These are phyloP conservation scores for Trachelus stipa DNA, from an alignment of 2,888 invertebrate genomes.

Conservation along the genomic window DNA sequence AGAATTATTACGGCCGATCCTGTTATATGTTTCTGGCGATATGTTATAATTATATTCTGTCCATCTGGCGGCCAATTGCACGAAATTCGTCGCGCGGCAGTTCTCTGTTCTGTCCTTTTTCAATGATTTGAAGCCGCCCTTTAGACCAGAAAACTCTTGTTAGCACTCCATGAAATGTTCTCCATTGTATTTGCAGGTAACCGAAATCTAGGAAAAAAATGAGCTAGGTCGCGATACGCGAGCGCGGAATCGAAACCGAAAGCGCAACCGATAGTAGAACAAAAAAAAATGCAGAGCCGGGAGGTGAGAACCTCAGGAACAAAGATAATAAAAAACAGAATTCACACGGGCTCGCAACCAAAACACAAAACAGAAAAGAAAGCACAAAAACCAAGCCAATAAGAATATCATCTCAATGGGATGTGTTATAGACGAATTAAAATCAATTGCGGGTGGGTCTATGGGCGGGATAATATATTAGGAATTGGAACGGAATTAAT, in stretches of 20 bases:
- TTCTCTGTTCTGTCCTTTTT: not conserved
- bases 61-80: not conserved
- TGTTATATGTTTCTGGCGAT: not conserved
- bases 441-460: not conserved
- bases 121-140: not conserved
- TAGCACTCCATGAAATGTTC: constrained; percentile 32
- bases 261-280: constrained; percentile 8
- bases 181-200: constrained; percentile 62
- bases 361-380: constrained; percentile 6
- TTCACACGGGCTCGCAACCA: not conserved
- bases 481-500: not conserved
- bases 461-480: not conserved
- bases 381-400: constrained; percentile 8
- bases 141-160: not conserved
- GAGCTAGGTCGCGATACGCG: constrained; percentile 46
- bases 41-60: not conserved
- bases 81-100: not conserved
- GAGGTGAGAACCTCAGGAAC: constrained; percentile 9
- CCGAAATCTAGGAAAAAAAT: constrained; percentile 54
- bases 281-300: constrained; percentile 22
- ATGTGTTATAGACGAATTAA: not conserved
- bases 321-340: constrained; percentile 39
- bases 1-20: not conserved
- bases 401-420: not conserved
- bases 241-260: constrained; percentile 1